These are phyloP conservation scores for Atherinomorus stipes DNA, from an alignment of 2,113 vertebrate species.

Conservation along the genomic window DNA sequence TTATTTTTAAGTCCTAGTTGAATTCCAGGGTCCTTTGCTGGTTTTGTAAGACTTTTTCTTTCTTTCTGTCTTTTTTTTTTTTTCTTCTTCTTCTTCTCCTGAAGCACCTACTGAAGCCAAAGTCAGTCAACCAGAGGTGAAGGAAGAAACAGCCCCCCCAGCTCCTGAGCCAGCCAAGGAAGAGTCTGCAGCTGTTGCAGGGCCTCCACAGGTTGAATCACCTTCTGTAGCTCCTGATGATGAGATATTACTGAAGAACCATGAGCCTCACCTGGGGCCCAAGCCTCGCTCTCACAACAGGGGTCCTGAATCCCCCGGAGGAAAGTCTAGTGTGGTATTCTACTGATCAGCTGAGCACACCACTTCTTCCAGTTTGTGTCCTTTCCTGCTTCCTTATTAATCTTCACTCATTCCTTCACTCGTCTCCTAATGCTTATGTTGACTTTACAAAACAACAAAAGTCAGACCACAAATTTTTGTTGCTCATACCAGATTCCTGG, in stretches of 20 bases:
- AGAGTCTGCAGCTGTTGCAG: constrained; percentile 39
- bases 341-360: no score
- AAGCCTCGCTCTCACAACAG: constrained; percentile 95
- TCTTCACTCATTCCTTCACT: not conserved
- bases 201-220: constrained; percentile 57
- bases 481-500: not conserved
- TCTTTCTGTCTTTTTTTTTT: no score
- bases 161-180: constrained; percentile 57
- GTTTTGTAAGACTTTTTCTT: not conserved
- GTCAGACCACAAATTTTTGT: constrained; percentile 2
- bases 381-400: not conserved
- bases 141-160: constrained; percentile 53
- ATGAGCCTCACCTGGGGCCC: constrained; percentile 93
- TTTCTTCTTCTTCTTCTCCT: not conserved
- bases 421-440: no score
- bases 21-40: not conserved
- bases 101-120: constrained; percentile 67
- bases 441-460: constrained; percentile 12
- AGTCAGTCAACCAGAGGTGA: constrained; percentile 55
- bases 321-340: no score
- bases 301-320: constrained; percentile 90
- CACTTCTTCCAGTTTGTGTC: constrained; percentile 44
- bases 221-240: constrained; percentile 30
- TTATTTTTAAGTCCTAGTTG: no score
- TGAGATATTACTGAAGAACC: constrained; percentile 82